These are phyloP conservation scores for Adelognathus sp. DNA, from an alignment of 2,888 invertebrate species.

Conservation along the genomic window DNA sequence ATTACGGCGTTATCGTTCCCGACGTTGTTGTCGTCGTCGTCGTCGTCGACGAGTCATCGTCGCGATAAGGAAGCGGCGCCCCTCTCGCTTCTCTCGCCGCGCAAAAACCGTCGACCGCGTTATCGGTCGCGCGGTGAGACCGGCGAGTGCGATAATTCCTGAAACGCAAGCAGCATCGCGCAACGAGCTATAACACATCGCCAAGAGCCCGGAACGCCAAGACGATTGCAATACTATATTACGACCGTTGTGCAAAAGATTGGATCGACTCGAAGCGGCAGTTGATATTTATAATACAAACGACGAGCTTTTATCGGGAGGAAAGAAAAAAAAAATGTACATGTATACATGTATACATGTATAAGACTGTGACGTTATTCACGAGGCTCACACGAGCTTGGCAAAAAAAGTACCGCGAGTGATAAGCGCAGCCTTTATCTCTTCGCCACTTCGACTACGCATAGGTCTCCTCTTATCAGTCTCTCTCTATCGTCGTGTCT, in stretches of 20 bases:
- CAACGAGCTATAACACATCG: background rate
- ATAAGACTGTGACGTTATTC: slow-evolving; percentile 47
- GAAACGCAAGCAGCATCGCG: slow-evolving; percentile 7
- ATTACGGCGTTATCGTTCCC: slow-evolving; percentile 30
- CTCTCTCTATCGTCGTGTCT: no score
- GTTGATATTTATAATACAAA: slow-evolving; percentile 24
- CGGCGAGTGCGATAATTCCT: slow-evolving; percentile 30
- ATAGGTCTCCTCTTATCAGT: slow-evolving; percentile 20
- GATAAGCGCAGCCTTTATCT: slow-evolving; percentile 37
- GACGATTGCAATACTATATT: slow-evolving; percentile 8
- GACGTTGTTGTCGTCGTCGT: slow-evolving; percentile 40
- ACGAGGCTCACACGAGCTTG: slow-evolving; percentile 23
- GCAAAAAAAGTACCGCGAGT: background rate
- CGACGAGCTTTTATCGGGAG: background rate
- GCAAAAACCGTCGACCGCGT: slow-evolving; percentile 10
- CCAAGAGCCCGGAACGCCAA: background rate
- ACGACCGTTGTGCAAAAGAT: slow-evolving; percentile 11
- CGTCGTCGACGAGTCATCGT: slow-evolving; percentile 55
- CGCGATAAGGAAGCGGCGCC: no score
- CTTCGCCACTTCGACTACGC: slow-evolving; percentile 6
- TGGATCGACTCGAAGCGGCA: background rate
- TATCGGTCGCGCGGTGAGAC: slow-evolving; percentile 33
- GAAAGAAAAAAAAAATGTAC: background rate
- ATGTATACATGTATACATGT: no score
- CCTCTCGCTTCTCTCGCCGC: no score